Percentiles rank a stretch among this genome's conserved stretches.
phyloP scores from a whole-genome alignment of 2,113 vertebrate genomes.

The Grantiella picta region DNA sequence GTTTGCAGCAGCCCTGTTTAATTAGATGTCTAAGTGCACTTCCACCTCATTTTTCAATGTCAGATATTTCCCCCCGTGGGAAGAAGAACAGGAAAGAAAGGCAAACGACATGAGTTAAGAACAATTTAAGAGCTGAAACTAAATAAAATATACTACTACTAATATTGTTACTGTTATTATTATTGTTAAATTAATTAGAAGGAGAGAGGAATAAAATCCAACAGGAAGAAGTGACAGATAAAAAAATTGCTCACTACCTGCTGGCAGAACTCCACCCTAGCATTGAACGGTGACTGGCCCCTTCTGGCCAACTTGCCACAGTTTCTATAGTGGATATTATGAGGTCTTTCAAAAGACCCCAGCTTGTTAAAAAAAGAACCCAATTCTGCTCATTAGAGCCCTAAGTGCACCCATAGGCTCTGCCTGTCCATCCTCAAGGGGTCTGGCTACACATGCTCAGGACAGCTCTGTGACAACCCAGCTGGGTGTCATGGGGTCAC shows the following conservation, averaged over 20 bases:
- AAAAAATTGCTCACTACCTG: background rate
- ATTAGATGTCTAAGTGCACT: background rate
- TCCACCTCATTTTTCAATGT: background rate
- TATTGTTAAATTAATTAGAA: background rate
- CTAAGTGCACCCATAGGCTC: background rate
- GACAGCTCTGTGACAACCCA: background rate
- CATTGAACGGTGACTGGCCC: background rate
- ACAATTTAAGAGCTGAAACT: background rate
- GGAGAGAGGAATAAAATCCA: background rate
- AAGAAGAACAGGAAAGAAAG: background rate
- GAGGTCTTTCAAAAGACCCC: background rate
- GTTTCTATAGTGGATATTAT: background rate
- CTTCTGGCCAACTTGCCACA: background rate
- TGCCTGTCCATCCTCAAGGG: background rate
- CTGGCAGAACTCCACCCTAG: background rate
- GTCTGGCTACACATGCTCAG: background rate
- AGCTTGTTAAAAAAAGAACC: background rate
- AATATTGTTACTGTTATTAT: background rate
- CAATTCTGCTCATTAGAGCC: background rate
- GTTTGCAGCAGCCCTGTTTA: background rate
- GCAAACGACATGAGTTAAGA: background rate
- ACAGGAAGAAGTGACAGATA: background rate
- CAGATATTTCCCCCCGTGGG: background rate
- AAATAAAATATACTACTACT: background rate
- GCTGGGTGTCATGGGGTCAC: background rate